These are phyloP conservation scores for Pseudopipra pipra DNA, from an alignment of 2,113 vertebrate species.

Conservation along the genomic window DNA sequence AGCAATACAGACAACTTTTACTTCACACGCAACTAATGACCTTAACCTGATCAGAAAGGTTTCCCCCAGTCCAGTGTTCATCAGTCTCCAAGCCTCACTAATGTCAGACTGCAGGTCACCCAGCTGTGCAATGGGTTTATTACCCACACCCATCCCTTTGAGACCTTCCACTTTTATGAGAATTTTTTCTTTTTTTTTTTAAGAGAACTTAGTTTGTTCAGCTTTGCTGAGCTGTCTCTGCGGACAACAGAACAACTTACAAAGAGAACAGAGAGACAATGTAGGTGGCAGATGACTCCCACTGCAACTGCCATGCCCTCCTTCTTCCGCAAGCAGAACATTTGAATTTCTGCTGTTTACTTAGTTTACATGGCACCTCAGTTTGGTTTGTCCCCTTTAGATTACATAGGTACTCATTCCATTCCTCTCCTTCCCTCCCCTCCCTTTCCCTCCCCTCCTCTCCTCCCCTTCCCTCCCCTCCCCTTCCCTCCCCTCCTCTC, in stretches of 20 bases:
- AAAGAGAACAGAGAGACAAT: background rate
- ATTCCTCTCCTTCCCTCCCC: background rate
- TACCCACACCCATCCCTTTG: background rate
- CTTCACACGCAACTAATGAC: background rate
- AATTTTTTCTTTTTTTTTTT: background rate
- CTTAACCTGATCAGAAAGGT: background rate
- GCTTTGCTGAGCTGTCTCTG: background rate
- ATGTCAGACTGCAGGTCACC: background rate
- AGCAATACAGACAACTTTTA: background rate
- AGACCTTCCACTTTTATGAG: background rate
- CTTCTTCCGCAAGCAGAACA: background rate
- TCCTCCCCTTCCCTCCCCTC: background rate
- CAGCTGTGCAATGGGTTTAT: background rate
- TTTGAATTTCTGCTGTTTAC: background rate
- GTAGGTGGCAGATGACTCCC: background rate
- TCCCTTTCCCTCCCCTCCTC: background rate
- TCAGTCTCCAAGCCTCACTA: background rate
- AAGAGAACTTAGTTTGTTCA: background rate
- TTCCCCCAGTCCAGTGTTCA: background rate
- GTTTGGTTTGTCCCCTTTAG: background rate
- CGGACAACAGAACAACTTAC: background rate
- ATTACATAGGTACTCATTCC: background rate
- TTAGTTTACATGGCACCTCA: background rate
- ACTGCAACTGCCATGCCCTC: background rate
- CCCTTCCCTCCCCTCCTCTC: background rate